A percentile compares a stretch with the other conserved stretches of the same genome.
Evolutionary conservation across 2,888 invertebrate genomes (phyloP).

Genomic region (Crocallis elinguaria): DNA sequence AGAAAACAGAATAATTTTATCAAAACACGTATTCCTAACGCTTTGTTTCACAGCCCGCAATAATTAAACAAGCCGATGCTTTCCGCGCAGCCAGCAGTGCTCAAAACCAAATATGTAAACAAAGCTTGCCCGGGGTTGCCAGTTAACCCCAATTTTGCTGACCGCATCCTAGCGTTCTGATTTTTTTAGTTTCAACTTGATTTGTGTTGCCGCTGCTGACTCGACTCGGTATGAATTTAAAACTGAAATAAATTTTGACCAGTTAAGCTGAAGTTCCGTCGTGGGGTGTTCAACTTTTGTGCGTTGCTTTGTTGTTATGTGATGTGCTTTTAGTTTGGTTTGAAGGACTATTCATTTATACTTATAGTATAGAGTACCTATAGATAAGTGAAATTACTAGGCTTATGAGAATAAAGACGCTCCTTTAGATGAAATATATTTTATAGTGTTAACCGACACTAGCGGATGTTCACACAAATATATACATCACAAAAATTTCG

Average conservation of each 20-base stretch:
- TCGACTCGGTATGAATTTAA: conserved; percentile 48
- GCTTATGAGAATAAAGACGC: too few species aligned
- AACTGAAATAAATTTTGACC: conserved; percentile 34
- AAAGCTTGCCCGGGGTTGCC: conserved; percentile 50
- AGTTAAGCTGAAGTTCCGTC: conserved; percentile 16
- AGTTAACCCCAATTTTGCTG: conserved; percentile 65
- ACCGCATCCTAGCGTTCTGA: conserved; percentile 53
- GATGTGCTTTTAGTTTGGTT: not conserved
- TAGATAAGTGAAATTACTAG: too few species aligned
- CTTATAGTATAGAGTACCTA: too few species aligned
- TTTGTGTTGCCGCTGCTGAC: conserved; percentile 60
- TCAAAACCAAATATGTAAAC: conserved; percentile 65
- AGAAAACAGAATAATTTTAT: not conserved
- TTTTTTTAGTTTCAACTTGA: conserved; percentile 62
- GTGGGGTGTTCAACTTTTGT: conserved; percentile 13
- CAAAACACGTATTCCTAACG: conserved; percentile 38
- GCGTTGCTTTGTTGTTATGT: not conserved
- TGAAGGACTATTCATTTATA: not conserved
- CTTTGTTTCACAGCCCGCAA: conserved; percentile 45
- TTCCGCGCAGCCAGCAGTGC: conserved; percentile 40
- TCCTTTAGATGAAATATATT: too few species aligned
- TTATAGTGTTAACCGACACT: too few species aligned
- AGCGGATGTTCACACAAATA: too few species aligned
- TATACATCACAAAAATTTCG: too few species aligned
- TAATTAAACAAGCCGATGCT: conserved; percentile 59